Conservation (phyloP, 2,113 vertebrate genomes). For the Athene cunicularia region DNA sequence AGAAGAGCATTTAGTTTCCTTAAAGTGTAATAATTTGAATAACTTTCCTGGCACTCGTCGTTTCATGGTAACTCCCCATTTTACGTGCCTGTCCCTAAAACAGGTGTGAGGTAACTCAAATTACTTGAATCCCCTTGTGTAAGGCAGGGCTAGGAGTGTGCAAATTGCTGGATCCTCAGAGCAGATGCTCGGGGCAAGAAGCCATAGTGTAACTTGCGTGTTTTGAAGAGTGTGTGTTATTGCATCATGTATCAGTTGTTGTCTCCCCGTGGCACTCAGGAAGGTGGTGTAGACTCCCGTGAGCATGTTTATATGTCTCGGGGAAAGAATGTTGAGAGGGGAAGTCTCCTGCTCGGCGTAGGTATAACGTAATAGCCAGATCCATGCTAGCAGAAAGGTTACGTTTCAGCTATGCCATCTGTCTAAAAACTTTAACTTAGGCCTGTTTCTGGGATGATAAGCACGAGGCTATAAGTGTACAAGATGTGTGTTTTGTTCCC, state of each 20-base stretch:
- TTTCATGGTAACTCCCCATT: not conserved
- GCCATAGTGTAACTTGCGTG: not conserved
- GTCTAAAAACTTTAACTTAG: not conserved
- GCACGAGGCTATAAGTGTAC: not conserved
- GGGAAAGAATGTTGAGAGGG: not conserved
- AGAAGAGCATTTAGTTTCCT: not conserved
- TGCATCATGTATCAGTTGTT: not conserved
- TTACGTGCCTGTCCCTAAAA: not conserved
- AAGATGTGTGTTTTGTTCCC: not conserved
- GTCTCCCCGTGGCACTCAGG: not conserved
- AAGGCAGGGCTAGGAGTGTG: not conserved
- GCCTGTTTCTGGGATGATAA: not conserved
- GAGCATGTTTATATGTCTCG: accelerated
- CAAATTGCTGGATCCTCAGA: not conserved
- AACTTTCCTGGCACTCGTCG: not conserved
- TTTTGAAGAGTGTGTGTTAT: not conserved
- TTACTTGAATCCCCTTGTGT: not conserved
- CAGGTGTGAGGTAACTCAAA: not conserved
- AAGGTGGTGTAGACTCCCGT: not conserved
- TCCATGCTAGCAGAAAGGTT: not conserved
- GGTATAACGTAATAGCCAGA: not conserved
- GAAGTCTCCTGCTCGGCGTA: not conserved
- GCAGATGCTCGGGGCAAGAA: not conserved
- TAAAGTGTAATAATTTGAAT: not conserved
- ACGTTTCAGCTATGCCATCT: not conserved